A percentile compares a stretch with the other conserved stretches of the same genome.
These are phyloP conservation scores for Nemopilema nomurai DNA, from an alignment of 30 jellyfish, hydroid and myxozoan species.

Conservation along the genomic window DNA sequence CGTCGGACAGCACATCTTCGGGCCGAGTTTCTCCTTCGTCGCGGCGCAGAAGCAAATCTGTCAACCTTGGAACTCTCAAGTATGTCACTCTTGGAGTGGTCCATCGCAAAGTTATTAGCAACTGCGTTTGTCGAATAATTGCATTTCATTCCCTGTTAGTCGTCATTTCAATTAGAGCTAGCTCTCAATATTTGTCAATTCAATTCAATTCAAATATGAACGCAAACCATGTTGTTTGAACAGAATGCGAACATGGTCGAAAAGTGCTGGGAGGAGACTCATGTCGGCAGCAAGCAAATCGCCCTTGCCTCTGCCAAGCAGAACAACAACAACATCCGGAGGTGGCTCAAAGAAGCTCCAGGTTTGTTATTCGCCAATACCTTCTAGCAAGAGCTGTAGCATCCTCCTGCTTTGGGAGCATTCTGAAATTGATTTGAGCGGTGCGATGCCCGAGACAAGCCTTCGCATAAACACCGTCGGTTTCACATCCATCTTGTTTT, in stretches of 20 bases:
- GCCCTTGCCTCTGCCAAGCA: slow-evolving; percentile 77
- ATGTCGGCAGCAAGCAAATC: slow-evolving; percentile 64
- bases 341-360: slow-evolving; percentile 97
- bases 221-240: not conserved
- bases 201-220: not conserved
- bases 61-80: slow-evolving; percentile 81
- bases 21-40: slow-evolving; percentile 74
- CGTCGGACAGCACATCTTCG: slow-evolving; percentile 65
- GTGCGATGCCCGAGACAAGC: too few relatives aligned
- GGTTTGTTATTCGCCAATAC: slow-evolving; percentile 44
- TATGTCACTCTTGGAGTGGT: too few relatives aligned
- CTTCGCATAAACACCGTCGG: too few relatives aligned
- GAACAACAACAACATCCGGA: slow-evolving; percentile 87
- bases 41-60: slow-evolving; percentile 90
- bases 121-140: not conserved
- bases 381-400: slow-evolving; percentile 1
- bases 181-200: too few relatives aligned
- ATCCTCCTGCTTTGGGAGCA: too few relatives aligned
- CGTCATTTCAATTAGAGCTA: too few relatives aligned
- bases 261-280: slow-evolving; percentile 77
- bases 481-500: too few relatives aligned
- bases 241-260: slow-evolving; percentile 95
- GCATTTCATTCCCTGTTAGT: too few relatives aligned
- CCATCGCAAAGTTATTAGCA: too few relatives aligned
- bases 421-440: too few relatives aligned